Percentiles rank a stretch among this genome's conserved stretches.
phyloP scores from a whole-genome alignment of 2,113 vertebrate species.

The Dicaeum eximium region DNA sequence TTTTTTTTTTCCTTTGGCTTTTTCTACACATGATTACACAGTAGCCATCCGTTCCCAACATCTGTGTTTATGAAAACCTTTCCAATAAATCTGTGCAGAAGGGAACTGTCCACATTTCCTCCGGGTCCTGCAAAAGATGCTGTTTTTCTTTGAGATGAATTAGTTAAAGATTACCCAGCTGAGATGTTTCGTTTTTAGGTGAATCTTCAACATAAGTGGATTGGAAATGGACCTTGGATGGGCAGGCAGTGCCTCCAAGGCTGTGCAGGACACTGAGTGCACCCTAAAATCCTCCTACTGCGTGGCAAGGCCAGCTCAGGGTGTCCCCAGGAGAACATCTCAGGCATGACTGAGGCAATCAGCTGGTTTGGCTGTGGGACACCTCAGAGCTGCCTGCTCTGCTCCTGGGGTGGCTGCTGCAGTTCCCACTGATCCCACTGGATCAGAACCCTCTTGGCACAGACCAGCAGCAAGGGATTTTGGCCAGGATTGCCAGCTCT shows the following conservation, averaged over 20 bases:
- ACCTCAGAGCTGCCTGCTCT: neutral
- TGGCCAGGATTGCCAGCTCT: fast-evolving
- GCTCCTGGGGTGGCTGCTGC: neutral
- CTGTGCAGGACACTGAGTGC: fast-evolving
- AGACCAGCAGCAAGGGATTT: fast-evolving
- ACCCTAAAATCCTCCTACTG: neutral
- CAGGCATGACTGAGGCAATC: neutral
- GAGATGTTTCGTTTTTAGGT: neutral
- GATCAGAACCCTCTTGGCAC: neutral
- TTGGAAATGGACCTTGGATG: neutral
- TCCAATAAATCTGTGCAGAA: slow-evolving; percentile 53
- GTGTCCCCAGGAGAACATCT: neutral
- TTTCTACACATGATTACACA: slow-evolving; percentile 54
- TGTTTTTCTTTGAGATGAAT: neutral
- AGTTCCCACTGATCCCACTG: fast-evolving
- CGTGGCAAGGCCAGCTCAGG: neutral
- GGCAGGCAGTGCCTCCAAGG: neutral
- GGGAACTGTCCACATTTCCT: slow-evolving; percentile 32
- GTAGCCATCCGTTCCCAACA: slow-evolving; percentile 67
- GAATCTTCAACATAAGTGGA: neutral
- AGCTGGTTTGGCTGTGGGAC: neutral
- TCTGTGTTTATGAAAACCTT: slow-evolving; percentile 63
- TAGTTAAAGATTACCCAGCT: neutral
- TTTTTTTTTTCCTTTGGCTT: slow-evolving; percentile 57
- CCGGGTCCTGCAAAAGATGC: neutral